phyloP scores from a whole-genome alignment of 2,113 vertebrate genomes.

The Anolis carolinensis region DNA sequence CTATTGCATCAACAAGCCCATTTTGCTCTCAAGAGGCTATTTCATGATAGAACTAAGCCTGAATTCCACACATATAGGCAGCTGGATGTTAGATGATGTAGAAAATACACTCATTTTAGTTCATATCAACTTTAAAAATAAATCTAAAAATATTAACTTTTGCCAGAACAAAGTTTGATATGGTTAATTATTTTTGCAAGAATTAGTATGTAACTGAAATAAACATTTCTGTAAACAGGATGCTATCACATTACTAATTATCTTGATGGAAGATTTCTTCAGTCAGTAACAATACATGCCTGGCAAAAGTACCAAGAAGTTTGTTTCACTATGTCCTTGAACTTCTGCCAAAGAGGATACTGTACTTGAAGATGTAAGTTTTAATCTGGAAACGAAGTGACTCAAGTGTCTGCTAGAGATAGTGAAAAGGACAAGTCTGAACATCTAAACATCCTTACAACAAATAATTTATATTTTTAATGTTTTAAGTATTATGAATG shows the following conservation, averaged over 20 bases:
- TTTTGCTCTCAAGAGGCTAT: background rate
- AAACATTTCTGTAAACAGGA: background rate
- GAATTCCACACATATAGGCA: background rate
- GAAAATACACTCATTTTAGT: background rate
- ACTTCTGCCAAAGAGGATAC: constrained; percentile 36
- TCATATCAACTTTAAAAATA: background rate
- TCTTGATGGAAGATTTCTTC: background rate
- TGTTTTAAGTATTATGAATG: background rate
- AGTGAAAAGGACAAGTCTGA: background rate
- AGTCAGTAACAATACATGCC: background rate
- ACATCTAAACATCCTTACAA: constrained; percentile 6
- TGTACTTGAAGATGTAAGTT: constrained; percentile 32
- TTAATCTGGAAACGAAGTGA: constrained; percentile 41
- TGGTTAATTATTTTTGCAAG: background rate
- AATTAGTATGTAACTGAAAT: constrained; percentile 4
- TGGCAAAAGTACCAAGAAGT: constrained; percentile 19
- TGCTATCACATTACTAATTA: background rate
- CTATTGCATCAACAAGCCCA: background rate
- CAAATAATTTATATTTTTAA: constrained; percentile 14
- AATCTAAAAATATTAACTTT: background rate
- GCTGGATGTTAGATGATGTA: background rate
- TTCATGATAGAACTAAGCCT: background rate
- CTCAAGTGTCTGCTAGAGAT: constrained; percentile 27
- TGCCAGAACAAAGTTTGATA: constrained; percentile 1
- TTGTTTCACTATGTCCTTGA: constrained; percentile 42